A percentile compares a stretch with the other conserved stretches of the same genome.
Conservation (phyloP, 2,888 invertebrate species). For the Ichneumon xanthorius region DNA sequence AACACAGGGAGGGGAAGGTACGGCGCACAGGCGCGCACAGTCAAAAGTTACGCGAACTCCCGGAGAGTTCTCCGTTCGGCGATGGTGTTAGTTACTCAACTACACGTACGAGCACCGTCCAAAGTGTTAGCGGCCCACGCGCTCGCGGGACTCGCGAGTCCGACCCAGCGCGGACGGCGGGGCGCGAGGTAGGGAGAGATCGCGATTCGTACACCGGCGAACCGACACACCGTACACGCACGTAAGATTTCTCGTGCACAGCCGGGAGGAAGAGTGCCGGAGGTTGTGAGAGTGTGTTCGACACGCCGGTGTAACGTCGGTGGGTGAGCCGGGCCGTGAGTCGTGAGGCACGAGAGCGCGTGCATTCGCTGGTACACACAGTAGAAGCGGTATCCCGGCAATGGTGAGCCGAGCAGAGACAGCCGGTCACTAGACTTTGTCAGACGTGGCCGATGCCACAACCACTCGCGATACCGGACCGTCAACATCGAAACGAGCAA, state of each 20-base stretch:
- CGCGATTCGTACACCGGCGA: slow-evolving; percentile 30
- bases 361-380: slow-evolving; percentile 39
- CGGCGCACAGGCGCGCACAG: slow-evolving; percentile 2
- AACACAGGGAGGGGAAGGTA: neutral
- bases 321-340: slow-evolving; percentile 11
- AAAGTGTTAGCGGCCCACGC: slow-evolving; percentile 45
- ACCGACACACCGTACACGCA: neutral
- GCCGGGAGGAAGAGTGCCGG: neutral
- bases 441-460: slow-evolving; percentile 76
- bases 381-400: slow-evolving; percentile 41
- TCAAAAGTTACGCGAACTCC: slow-evolving; percentile 1
- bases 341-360: slow-evolving; percentile 41
- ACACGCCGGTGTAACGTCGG: slow-evolving; percentile 6
- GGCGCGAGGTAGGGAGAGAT: slow-evolving; percentile 44
- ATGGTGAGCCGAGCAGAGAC: slow-evolving; percentile 64
- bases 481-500: slow-evolving; percentile 70
- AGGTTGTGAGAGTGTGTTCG: slow-evolving; percentile 4
- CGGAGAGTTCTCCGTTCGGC: neutral
- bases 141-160: slow-evolving; percentile 22
- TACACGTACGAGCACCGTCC: slow-evolving; percentile 7
- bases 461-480: slow-evolving; percentile 76
- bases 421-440: slow-evolving; percentile 73
- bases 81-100: slow-evolving; percentile 1
- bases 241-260: neutral
- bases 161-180: slow-evolving; percentile 22